A percentile compares a stretch with the other conserved stretches of the same genome.
phyloP scores from a whole-genome alignment of 2,888 invertebrate genomes.

The Alloplasta piceator region DNA sequence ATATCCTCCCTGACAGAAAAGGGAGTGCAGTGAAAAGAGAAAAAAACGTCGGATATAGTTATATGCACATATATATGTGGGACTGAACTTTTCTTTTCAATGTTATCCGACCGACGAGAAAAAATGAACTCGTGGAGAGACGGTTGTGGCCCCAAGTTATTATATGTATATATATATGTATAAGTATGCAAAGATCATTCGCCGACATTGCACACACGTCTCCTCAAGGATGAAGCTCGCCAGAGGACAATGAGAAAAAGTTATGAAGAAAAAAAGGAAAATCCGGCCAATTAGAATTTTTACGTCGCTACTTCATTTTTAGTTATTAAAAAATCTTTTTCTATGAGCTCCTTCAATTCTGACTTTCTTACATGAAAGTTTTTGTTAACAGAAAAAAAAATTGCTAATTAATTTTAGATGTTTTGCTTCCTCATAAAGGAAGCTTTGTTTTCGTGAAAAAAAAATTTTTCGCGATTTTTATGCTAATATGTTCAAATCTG shows the following conservation, averaged over 20 bases:
- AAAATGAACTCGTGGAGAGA: conserved; percentile 14
- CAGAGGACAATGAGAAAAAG: not conserved
- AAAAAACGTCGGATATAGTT: not conserved
- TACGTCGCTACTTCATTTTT: no score
- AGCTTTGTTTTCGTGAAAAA: no score
- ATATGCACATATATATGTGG: not conserved
- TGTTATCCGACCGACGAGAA: conserved; percentile 32
- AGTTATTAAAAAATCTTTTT: no score
- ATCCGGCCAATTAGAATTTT: no score
- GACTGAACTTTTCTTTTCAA: conserved; percentile 54
- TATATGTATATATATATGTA: not conserved
- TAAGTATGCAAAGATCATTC: conserved; percentile 47
- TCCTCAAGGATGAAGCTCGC: conserved; percentile 3
- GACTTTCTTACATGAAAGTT: no score
- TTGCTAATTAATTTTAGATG: no score
- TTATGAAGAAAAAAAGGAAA: no score
- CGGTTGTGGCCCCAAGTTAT: conserved; percentile 1
- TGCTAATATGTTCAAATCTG: no score
- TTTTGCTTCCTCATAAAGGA: no score
- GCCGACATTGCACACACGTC: conserved; percentile 22
- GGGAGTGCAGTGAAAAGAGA: conserved; percentile 25
- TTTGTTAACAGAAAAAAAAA: no score
- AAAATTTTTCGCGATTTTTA: no score
- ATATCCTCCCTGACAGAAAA: conserved; percentile 6
- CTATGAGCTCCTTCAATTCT: no score